phyloP scores from a whole-genome alignment of 2,797 vertebrate genomes.

The Stomatorhinus walkeri region DNA sequence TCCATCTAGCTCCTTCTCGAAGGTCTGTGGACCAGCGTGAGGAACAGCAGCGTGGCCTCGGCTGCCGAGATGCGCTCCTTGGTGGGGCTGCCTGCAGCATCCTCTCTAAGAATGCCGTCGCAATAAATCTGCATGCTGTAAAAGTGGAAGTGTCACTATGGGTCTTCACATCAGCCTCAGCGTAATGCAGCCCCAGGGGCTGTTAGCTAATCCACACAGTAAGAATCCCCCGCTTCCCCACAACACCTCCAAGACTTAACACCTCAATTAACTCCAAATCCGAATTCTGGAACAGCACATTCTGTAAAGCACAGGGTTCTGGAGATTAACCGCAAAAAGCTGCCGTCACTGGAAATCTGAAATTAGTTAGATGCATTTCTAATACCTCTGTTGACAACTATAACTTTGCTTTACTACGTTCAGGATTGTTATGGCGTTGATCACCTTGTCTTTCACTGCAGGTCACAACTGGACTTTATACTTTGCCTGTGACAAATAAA shows the following conservation, averaged over 20 bases:
- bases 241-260: constrained; percentile 13
- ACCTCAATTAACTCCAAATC: background rate
- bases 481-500: background rate
- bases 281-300: background rate
- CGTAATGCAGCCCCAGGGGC: background rate
- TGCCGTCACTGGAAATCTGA: background rate
- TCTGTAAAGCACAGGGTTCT: background rate
- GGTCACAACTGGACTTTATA: background rate
- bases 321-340: background rate
- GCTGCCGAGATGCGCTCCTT: background rate
- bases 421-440: background rate
- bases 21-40: background rate
- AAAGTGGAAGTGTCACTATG: background rate
- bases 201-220: background rate
- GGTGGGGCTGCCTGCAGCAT: background rate
- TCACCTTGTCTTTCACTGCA: background rate
- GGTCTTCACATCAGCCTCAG: background rate
- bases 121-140: constrained; percentile 2
- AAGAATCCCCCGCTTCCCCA: background rate
- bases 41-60: background rate
- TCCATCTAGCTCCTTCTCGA: background rate
- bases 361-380: background rate
- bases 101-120: background rate
- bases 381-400: background rate
- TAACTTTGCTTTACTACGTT: background rate